phyloP scores from a whole-genome alignment of 2,113 vertebrate species.

The Paramormyrops kingsleyae region DNA sequence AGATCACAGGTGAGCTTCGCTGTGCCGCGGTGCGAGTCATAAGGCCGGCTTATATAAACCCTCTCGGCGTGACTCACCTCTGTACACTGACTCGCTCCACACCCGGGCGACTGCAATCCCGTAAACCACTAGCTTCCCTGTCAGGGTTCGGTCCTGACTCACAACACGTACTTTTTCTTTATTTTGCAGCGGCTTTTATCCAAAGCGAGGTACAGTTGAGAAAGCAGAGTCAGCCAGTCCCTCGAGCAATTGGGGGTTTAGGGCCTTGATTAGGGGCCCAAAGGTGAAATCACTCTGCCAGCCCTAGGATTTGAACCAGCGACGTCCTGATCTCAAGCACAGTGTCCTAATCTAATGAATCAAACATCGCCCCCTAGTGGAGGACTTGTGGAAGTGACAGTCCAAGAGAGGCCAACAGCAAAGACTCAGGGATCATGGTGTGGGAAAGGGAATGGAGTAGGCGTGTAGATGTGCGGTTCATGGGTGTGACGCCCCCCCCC shows the following conservation, averaged over 20 bases:
- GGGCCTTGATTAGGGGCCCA: neutral
- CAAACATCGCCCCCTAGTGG: neutral
- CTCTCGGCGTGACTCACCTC: neutral
- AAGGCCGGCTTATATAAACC: neutral
- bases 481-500: neutral
- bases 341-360: neutral
- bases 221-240: neutral
- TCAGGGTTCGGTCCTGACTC: neutral
- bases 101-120: neutral
- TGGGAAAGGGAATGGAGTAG: neutral
- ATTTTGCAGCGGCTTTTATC: neutral
- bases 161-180: neutral
- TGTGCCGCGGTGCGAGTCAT: neutral
- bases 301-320: neutral
- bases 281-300: neutral
- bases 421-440: neutral
- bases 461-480: neutral
- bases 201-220: neutral
- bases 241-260: neutral
- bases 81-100: neutral
- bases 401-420: neutral
- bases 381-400: neutral
- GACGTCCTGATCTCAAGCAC: neutral
- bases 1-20: neutral
- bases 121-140: neutral